These are phyloP conservation scores for Chaetodon trifasciatus DNA, from an alignment of 2,797 vertebrate genomes.

Conservation along the genomic window DNA sequence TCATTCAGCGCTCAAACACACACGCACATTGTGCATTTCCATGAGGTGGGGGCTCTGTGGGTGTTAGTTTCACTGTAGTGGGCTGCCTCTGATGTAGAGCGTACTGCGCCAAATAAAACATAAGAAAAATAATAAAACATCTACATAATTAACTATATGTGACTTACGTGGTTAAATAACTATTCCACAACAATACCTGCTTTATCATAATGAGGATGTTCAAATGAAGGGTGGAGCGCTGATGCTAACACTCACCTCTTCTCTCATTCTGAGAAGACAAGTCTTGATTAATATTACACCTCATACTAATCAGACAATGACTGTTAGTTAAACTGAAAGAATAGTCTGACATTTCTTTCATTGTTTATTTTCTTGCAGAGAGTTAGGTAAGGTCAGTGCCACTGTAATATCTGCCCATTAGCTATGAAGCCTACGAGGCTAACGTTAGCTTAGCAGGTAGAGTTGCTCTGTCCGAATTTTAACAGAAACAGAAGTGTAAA, in stretches of 20 bases:
- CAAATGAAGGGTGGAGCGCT: neutral
- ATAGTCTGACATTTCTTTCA: neutral
- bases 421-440: neutral
- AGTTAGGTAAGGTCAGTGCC: neutral
- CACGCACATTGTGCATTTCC: slow-evolving; percentile 17
- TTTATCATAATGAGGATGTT: neutral
- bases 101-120: neutral
- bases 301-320: neutral
- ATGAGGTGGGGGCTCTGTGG: slow-evolving; percentile 6
- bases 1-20: neutral
- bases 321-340: neutral
- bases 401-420: neutral
- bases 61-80: slow-evolving; percentile 56
- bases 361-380: neutral
- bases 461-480: neutral
- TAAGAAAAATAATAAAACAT: neutral
- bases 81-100: slow-evolving; percentile 36
- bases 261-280: neutral
- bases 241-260: neutral
- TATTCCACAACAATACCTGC: neutral
- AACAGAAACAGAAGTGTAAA: no score
- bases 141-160: neutral
- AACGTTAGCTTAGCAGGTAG: neutral
- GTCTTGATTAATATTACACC: neutral
- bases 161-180: neutral